Conservation (phyloP, 2,113 vertebrate species). For the Colinus virginianus region DNA sequence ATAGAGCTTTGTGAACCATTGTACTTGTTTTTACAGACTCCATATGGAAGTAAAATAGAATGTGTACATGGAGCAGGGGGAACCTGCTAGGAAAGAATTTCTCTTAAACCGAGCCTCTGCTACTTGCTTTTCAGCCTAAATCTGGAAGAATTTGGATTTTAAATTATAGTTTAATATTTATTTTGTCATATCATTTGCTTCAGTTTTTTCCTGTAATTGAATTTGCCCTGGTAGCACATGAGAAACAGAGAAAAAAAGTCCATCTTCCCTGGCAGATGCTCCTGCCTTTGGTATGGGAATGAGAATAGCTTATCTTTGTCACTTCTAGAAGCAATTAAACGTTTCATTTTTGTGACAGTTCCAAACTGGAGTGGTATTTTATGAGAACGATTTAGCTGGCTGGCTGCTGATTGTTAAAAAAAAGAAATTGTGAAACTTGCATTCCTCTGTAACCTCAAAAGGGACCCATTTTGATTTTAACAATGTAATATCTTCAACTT, state of each 20-base stretch:
- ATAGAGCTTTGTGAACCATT: slow-evolving; percentile 31
- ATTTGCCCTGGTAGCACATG: not conserved
- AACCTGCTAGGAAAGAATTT: not conserved
- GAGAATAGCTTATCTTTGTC: slow-evolving; percentile 47
- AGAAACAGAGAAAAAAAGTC: not conserved
- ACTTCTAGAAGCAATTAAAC: slow-evolving; percentile 50
- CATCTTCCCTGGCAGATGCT: not conserved
- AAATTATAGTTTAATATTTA: slow-evolving; percentile 21
- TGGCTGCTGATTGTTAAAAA: slow-evolving; percentile 65
- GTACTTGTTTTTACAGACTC: slow-evolving; percentile 5
- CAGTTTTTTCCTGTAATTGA: slow-evolving; percentile 1
- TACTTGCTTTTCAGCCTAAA: slow-evolving; percentile 18
- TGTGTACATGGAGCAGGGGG: not conserved
- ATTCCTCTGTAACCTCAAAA: slow-evolving; percentile 60
- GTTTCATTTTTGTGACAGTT: slow-evolving; percentile 56
- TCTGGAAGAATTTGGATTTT: not conserved
- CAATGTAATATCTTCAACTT: slow-evolving; percentile 61
- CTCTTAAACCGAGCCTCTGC: slow-evolving; percentile 16
- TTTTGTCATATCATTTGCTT: not conserved
- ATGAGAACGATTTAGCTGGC: slow-evolving; percentile 45
- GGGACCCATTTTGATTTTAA: slow-evolving; percentile 62
- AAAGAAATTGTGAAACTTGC: slow-evolving; percentile 67
- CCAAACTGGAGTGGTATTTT: slow-evolving; percentile 63
- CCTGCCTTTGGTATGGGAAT: slow-evolving; percentile 29
- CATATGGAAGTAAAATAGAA: slow-evolving; percentile 43